Percentiles rank a stretch among this genome's conserved stretches.
These are phyloP conservation scores for Oligia strigilis DNA, from an alignment of 2,888 invertebrate genomes.

Conservation along the genomic window DNA sequence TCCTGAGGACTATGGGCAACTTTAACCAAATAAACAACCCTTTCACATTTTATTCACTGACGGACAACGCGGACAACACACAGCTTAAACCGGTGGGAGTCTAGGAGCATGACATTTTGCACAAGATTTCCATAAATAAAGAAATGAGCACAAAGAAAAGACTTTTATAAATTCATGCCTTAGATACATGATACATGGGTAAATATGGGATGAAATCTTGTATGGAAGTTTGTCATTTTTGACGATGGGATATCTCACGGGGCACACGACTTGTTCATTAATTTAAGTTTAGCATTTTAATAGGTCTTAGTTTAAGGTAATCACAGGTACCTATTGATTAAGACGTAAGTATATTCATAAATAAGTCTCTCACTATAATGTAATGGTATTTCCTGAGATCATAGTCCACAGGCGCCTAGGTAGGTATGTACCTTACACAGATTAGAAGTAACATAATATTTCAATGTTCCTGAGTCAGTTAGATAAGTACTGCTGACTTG, in stretches of 20 bases:
- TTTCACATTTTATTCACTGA: too few relatives aligned
- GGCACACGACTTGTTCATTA: too few relatives aligned
- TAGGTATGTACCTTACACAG: not conserved
- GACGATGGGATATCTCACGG: not conserved
- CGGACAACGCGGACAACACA: too few relatives aligned
- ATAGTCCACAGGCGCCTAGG: not conserved
- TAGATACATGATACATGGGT: too few relatives aligned
- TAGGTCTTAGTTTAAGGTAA: not conserved
- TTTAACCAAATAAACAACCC: not conserved
- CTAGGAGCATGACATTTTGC: not conserved
- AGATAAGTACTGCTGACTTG: not conserved
- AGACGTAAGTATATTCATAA: too few relatives aligned
- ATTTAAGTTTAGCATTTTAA: not conserved
- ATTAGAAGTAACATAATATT: not conserved
- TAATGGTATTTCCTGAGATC: constrained; percentile 1
- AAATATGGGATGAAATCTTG: not conserved
- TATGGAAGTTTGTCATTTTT: not conserved
- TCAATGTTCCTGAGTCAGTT: not conserved
- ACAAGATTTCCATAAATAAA: not conserved
- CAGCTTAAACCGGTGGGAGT: not conserved
- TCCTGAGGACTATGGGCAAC: not conserved
- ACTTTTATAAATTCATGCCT: too few relatives aligned
- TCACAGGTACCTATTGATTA: not conserved
- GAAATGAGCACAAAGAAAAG: too few relatives aligned
- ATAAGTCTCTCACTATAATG: not conserved